Evolutionary conservation across 2,888 invertebrate species (phyloP).

Genomic region (Scotopteryx bipunctaria): DNA sequence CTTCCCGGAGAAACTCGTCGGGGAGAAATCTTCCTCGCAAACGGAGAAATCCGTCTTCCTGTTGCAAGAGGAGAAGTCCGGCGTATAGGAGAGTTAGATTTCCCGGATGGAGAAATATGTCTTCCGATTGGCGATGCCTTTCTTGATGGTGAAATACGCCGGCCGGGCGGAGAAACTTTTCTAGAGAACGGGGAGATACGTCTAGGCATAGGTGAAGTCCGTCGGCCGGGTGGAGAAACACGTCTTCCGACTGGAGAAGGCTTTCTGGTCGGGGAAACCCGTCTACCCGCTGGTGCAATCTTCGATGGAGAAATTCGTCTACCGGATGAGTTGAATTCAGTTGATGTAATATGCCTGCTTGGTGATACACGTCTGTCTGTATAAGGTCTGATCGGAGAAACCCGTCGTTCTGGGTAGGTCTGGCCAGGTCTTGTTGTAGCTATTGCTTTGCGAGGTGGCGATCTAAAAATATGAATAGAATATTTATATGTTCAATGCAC

Average conservation of each 20-base stretch:
- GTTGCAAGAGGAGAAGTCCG: neutral
- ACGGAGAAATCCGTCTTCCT: conserved; percentile 2
- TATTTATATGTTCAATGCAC: neutral
- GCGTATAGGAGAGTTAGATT: neutral
- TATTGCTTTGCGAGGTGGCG: conserved; percentile 10
- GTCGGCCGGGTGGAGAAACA: conserved; percentile 9
- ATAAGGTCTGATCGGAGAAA: conserved; percentile 15
- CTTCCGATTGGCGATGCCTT: conserved; percentile 1
- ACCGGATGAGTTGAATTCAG: no score
- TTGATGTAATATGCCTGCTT: neutral
- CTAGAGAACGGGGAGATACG: conserved; percentile 26
- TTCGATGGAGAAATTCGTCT: conserved; percentile 8
- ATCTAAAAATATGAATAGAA: conserved; percentile 18
- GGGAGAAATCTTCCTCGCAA: conserved; percentile 36
- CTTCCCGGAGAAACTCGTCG: conserved; percentile 37
- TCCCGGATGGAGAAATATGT: conserved; percentile 5
- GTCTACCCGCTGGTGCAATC: neutral
- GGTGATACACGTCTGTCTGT: conserved; percentile 15
- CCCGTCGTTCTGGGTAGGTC: conserved; percentile 7
- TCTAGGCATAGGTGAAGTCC: conserved; percentile 18
- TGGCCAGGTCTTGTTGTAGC: neutral
- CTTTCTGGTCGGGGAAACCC: conserved; percentile 5
- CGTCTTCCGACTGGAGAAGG: conserved; percentile 5
- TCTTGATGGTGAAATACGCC: conserved; percentile 17
- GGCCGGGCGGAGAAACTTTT: conserved; percentile 34